Conservation (phyloP, 2,113 vertebrate species). For the Holacanthus passer region DNA sequence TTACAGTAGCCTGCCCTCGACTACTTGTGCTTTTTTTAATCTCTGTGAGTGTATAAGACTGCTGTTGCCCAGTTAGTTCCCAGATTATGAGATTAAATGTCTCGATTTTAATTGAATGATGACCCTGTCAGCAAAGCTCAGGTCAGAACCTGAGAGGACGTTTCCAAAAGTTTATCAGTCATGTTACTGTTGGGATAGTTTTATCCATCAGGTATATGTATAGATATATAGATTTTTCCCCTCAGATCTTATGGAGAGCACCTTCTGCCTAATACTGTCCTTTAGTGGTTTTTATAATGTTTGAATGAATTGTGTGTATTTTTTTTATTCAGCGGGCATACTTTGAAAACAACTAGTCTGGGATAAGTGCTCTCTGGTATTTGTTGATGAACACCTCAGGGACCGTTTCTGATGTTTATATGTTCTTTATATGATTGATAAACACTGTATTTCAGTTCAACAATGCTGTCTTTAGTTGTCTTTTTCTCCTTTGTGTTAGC, state of each 20-base stretch:
- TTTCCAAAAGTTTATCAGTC: not conserved
- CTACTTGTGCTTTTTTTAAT: not conserved
- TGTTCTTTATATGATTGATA: slow-evolving; percentile 20
- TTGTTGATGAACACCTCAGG: slow-evolving; percentile 62
- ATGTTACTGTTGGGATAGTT: not conserved
- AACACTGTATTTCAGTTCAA: slow-evolving; percentile 21
- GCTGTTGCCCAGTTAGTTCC: not conserved
- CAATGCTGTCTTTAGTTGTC: not conserved
- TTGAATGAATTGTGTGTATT: not conserved
- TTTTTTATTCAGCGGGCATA: slow-evolving; percentile 20
- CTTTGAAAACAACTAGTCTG: slow-evolving; percentile 15
- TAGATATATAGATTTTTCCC: not conserved
- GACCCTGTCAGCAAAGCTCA: not conserved
- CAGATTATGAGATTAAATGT: slow-evolving; percentile 2
- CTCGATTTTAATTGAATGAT: not conserved
- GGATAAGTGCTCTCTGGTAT: not conserved
- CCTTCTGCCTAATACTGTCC: not conserved
- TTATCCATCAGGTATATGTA: not conserved
- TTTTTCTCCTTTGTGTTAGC: not conserved
- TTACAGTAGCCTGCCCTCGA: not conserved
- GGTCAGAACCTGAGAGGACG: not conserved
- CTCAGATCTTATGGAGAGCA: not conserved
- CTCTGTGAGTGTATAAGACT: not conserved
- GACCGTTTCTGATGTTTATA: slow-evolving; percentile 51
- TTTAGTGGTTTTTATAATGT: slow-evolving; percentile 18